Percentiles rank a stretch among this genome's conserved stretches.
phyloP scores from a whole-genome alignment of 2,888 invertebrate species.

The Eupeodes luniger region DNA sequence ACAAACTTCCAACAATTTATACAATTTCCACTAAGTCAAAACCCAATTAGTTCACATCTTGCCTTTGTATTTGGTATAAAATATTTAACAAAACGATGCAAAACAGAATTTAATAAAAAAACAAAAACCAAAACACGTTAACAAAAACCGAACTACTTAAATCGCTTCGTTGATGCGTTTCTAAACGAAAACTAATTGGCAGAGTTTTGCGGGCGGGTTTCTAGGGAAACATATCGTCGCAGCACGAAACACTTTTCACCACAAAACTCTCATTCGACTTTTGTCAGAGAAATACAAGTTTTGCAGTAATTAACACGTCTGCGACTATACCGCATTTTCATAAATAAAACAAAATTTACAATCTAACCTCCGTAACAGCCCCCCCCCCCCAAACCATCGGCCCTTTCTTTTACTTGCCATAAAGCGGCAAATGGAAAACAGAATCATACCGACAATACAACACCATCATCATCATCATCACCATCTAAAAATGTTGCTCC shows the following conservation, averaged over 20 bases:
- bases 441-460: neutral
- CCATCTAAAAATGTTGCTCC: neutral
- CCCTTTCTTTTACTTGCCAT: neutral
- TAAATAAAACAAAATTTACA: constrained; percentile 57
- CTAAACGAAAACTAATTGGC: constrained; percentile 75
- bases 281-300: constrained; percentile 50
- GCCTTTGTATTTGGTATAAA: constrained; percentile 9
- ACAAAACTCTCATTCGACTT: constrained; percentile 8
- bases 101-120: neutral
- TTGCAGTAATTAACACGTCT: constrained; percentile 73
- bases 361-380: neutral
- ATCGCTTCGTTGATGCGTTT: constrained; percentile 65
- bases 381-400: neutral
- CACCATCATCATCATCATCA: neutral
- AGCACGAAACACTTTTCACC: constrained; percentile 24
- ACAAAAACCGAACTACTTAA: neutral
- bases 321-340: constrained; percentile 60
- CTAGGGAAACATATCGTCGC: neutral
- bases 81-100: too few species aligned
- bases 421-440: neutral
- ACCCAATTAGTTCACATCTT: constrained; percentile 63
- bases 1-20: constrained; percentile 29
- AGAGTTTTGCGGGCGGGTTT: constrained; percentile 38
- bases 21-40: constrained; percentile 11
- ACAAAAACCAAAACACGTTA: neutral